A percentile compares a stretch with the other conserved stretches of the same genome.
phyloP scores from a whole-genome alignment of 2,797 vertebrate species.

The Merluccius polli region DNA sequence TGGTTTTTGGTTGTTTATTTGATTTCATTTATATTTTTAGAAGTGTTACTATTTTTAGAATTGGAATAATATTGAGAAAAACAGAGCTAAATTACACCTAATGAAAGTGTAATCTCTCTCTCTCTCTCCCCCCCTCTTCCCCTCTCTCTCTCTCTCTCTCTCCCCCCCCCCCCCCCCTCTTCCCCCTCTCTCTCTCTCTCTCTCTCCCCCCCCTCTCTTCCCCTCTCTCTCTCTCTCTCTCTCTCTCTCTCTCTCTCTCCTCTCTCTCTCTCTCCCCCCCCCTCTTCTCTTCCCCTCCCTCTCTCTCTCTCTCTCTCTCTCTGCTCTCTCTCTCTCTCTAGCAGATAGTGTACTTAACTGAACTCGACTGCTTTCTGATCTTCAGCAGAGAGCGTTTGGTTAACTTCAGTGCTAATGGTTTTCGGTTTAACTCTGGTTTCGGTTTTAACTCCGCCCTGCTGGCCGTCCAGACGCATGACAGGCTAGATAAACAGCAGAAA shows the following conservation, averaged over 20 bases:
- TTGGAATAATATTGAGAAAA: not conserved
- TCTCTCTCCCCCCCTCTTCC: too few relatives aligned
- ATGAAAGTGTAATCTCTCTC: slow-evolving; percentile 62
- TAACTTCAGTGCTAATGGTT: not conserved
- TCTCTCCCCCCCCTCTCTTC: too few relatives aligned
- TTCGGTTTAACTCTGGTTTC: too few relatives aligned
- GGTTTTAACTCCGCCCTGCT: too few relatives aligned
- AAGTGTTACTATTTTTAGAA: not conserved
- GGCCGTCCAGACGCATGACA: too few relatives aligned
- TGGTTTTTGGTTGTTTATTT: not conserved
- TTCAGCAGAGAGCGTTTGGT: not conserved
- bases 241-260: not conserved
- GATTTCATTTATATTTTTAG: not conserved
- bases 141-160: too few relatives aligned
- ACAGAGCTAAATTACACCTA: slow-evolving; percentile 53
- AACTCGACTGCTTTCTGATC: slow-evolving; percentile 33
- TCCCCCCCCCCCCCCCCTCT: too few relatives aligned
- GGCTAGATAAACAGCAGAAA: too few relatives aligned
- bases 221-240: not conserved
- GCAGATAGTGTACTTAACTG: slow-evolving; percentile 52
- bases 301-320: slow-evolving; percentile 14
- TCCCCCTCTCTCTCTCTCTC: too few relatives aligned
- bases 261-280: not conserved
- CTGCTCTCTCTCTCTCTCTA: too few relatives aligned
- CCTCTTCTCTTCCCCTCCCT: too few relatives aligned